Evolutionary conservation across 2,888 invertebrate genomes (phyloP).

Genomic region (Podotricha telesiphe): DNA sequence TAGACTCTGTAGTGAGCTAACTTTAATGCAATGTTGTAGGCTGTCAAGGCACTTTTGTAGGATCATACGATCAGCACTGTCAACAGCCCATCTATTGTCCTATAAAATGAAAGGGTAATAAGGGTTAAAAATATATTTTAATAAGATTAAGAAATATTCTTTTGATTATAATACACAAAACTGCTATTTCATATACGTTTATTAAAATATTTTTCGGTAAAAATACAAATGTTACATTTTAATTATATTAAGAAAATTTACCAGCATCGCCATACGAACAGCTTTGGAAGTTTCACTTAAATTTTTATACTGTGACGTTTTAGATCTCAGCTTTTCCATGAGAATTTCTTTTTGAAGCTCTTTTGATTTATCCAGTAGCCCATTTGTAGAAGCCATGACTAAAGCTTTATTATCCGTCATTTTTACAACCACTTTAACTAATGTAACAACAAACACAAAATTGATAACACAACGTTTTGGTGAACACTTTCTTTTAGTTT

Average conservation of each 20-base stretch:
- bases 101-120: constrained; percentile 54
- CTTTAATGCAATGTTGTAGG: constrained; percentile 96
- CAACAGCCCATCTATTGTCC: constrained; percentile 95
- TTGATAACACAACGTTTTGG: constrained; percentile 45
- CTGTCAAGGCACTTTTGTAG: constrained; percentile 96
- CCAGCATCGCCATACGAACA: constrained; percentile 92
- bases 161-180: background rate
- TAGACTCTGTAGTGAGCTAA: constrained; percentile 94
- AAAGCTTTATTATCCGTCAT: constrained; percentile 70
- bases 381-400: constrained; percentile 64
- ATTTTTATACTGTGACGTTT: constrained; percentile 91
- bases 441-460: constrained; percentile 50
- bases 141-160: background rate
- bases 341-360: constrained; percentile 90
- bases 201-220: too few relatives aligned
- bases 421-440: constrained; percentile 43
- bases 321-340: constrained; percentile 95
- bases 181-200: background rate
- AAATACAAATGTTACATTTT: constrained; percentile 14
- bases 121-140: background rate
- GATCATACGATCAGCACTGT: constrained; percentile 92
- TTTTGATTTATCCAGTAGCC: constrained; percentile 73
- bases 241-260: constrained; percentile 65
- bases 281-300: constrained; percentile 94
- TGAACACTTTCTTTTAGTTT: background rate